These are phyloP conservation scores for Pocillopora meandrina DNA, from an alignment of 92 coral and sea anemone species.

Conservation along the genomic window DNA sequence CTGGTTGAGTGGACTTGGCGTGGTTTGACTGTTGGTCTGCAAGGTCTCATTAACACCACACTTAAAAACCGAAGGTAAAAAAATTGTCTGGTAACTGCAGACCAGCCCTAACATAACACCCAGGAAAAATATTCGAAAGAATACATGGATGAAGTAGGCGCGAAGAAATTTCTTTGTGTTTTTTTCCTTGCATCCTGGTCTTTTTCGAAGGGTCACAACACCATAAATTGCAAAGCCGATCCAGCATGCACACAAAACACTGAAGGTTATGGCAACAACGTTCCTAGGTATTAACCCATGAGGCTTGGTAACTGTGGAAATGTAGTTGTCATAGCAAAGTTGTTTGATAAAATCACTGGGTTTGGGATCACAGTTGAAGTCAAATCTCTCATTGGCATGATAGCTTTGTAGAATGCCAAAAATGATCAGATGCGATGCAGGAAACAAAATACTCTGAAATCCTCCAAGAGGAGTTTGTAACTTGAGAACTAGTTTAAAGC, in stretches of 20 bases:
- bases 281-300: conserved; percentile 3
- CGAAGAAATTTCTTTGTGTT: neutral
- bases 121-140: neutral
- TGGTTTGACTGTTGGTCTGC: neutral
- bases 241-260: conserved; percentile 2
- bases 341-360: neutral
- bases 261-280: neutral
- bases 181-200: neutral
- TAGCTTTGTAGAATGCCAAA: neutral
- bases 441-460: neutral
- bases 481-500: neutral
- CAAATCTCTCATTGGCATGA: conserved; percentile 9
- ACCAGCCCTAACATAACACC: neutral
- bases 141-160: neutral
- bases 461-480: neutral
- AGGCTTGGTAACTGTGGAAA: neutral
- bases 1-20: conserved; percentile 9
- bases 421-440: neutral
- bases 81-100: conserved; percentile 15
- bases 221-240: neutral
- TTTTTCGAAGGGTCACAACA: neutral
- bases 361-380: conserved; percentile 6
- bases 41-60: neutral
- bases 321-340: conserved; percentile 7
- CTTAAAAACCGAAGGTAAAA: conserved; percentile 5